Base-by-base conservation (phyloP, 2,797 vertebrate species). In the Momotus momota region DNA sequence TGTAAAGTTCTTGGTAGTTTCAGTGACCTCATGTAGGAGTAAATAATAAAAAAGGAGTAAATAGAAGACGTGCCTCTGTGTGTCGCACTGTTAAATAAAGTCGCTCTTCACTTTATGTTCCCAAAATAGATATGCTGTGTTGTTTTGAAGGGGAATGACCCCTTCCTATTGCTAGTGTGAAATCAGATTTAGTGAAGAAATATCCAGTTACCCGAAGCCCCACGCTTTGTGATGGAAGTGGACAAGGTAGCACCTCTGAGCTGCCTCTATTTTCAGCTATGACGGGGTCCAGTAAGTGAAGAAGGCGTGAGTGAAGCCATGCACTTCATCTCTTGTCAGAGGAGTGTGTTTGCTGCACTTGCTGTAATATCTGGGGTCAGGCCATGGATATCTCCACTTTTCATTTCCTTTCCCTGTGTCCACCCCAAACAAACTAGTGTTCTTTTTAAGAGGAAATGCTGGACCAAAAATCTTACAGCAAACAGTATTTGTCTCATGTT, bases 181-280 rank as follows among this genome's bases (percentile, higher is more conserved):
- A 85, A 74, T 80, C n/a, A 75, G 19, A 48, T 87, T 91, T 78
- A 79, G 33, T 48, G 46, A 35, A 86, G 49, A 85, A 92, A 65
- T 58, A 60, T 13, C 9, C 29, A 78, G 7, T 74, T 71, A 61
- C 21, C 12, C 0, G 0, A 80, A 10, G 8, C 23, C 23, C 16
- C 22, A 27, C 0, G 2, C 18, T 57, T 57, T 35, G 16, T 2
- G 8, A 27, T 57, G 49, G 40, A 85, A 69, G 45, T 1, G 2
- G 82, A 83, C 79, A 2, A 9, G 72, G n/a, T 29, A 79, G 11
- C 49, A 18, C 27, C 17, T 57, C 48, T 43, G 38, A 51, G 64
- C 57, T 89, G 48, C 26, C 23, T 9, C 17, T 2, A 1, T 29
- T 60, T 88, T 81, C 45, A 87, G 27, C 29, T 75, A 23, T 1